Evolutionary conservation across 2,113 vertebrate species (phyloP).

Genomic region (Hydrochoerus hydrochaeris): DNA sequence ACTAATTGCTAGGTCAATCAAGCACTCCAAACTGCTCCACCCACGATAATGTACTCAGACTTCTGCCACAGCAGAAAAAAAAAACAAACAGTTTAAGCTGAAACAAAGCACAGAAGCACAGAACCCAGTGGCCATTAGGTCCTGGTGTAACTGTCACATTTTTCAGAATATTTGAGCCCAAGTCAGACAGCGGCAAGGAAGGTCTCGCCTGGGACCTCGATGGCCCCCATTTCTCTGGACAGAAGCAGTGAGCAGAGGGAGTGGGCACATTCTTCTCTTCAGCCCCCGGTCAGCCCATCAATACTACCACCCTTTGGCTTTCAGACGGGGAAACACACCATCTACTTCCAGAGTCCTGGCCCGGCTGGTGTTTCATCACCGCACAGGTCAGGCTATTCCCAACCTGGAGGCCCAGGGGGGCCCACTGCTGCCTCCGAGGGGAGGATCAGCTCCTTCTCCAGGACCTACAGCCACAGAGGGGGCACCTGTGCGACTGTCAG

Average conservation of each 20-base stretch:
- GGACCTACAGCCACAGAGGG: not conserved
- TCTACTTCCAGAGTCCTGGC: not conserved
- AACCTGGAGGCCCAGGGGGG: fast-evolving
- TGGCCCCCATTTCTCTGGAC: not conserved
- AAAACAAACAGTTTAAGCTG: not conserved
- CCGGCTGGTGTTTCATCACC: fast-evolving
- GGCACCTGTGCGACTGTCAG: fast-evolving
- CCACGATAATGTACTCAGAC: not conserved
- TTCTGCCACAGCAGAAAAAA: not conserved
- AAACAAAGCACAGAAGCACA: not conserved
- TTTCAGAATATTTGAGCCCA: not conserved
- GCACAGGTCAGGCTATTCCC: no score
- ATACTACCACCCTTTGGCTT: fast-evolving
- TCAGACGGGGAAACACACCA: not conserved
- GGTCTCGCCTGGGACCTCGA: not conserved
- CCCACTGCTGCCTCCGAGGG: not conserved
- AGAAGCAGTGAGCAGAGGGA: not conserved
- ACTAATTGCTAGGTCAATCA: slow-evolving; percentile 75
- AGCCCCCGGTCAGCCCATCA: fast-evolving
- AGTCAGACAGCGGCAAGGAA: not conserved
- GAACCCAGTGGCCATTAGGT: not conserved
- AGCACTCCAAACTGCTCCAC: slow-evolving; percentile 65
- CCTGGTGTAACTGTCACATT: not conserved
- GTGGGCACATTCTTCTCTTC: fast-evolving
- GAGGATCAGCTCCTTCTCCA: not conserved